Percentiles rank a stretch among this genome's conserved stretches.
phyloP scores from a whole-genome alignment of 2,888 invertebrate genomes.

The Amblyteles armatorius region DNA sequence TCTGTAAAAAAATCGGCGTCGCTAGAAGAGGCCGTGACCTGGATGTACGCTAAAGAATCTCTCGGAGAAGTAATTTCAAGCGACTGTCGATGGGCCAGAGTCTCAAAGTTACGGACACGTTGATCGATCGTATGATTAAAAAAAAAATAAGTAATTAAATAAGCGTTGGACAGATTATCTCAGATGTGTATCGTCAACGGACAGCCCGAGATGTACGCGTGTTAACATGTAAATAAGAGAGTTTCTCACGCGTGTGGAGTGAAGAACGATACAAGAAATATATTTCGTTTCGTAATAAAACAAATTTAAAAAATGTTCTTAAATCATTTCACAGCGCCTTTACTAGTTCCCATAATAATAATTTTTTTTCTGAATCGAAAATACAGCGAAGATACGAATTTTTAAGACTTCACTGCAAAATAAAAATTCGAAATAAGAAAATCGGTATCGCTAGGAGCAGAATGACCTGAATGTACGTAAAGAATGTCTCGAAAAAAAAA shows the following conservation, averaged over 20 bases:
- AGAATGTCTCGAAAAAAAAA: too few species aligned
- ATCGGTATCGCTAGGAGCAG: too few species aligned
- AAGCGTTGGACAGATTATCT: conserved; percentile 5
- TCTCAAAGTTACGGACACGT: neutral
- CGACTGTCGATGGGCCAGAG: neutral
- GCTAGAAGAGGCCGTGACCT: conserved; percentile 1
- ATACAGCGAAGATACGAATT: neutral
- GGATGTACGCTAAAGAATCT: conserved; percentile 8
- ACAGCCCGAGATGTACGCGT: conserved; percentile 10
- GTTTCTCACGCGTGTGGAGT: conserved; percentile 40
- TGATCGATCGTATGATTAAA: neutral
- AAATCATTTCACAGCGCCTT: too few species aligned
- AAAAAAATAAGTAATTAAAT: neutral
- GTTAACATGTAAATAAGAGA: conserved; percentile 48
- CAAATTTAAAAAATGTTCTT: neutral
- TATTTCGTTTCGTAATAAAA: conserved; percentile 58
- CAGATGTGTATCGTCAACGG: conserved; percentile 20
- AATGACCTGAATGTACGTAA: too few species aligned
- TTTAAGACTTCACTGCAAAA: too few species aligned
- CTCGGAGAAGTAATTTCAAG: neutral
- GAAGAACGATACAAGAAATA: conserved; percentile 44
- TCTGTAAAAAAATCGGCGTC: neutral
- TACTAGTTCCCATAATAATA: too few species aligned
- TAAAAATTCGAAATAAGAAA: too few species aligned
- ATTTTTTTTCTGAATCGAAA: neutral